These are phyloP conservation scores for Odontophorus gujanensis DNA, from an alignment of 2,113 vertebrate species.

Conservation along the genomic window DNA sequence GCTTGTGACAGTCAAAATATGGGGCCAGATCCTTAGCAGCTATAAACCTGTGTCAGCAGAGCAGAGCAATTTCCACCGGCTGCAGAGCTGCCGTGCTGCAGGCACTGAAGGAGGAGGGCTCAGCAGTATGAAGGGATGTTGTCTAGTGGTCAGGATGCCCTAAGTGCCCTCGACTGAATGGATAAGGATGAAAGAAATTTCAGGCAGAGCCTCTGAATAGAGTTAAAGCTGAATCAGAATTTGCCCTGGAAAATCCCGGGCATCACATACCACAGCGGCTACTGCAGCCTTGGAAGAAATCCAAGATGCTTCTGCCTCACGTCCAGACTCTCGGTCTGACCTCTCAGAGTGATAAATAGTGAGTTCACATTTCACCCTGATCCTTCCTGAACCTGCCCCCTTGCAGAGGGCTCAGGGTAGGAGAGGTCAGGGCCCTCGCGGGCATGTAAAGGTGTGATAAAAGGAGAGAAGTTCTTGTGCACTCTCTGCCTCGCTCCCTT, in stretches of 20 bases:
- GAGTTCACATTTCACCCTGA: slow-evolving; percentile 65
- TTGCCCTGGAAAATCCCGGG: slow-evolving; percentile 59
- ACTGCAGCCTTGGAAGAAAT: slow-evolving; percentile 58
- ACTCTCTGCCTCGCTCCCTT: slow-evolving; percentile 45
- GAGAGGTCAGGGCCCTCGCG: slow-evolving; percentile 26
- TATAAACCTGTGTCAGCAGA: slow-evolving; percentile 30
- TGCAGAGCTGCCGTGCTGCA: slow-evolving; percentile 14
- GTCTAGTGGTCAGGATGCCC: slow-evolving; percentile 23
- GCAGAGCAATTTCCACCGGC: background rate
- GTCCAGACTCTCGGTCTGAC: slow-evolving; percentile 57
- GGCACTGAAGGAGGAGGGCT: background rate
- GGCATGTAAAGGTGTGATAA: slow-evolving; percentile 69
- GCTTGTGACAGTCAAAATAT: slow-evolving; percentile 5
- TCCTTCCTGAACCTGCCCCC: slow-evolving; percentile 59
- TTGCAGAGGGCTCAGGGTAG: slow-evolving; percentile 39
- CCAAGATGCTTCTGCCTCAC: slow-evolving; percentile 55
- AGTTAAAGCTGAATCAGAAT: slow-evolving; percentile 51
- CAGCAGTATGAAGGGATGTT: background rate
- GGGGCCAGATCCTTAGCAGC: background rate
- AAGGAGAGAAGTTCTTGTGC: slow-evolving; percentile 60
- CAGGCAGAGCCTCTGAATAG: slow-evolving; percentile 41
- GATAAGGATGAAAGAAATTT: slow-evolving; percentile 49
- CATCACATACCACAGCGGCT: slow-evolving; percentile 38
- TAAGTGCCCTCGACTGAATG: slow-evolving; percentile 28
- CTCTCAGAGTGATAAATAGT: slow-evolving; percentile 54